Conservation (phyloP, 2,797 vertebrate genomes). For the Microcaecilia unicolor region DNA sequence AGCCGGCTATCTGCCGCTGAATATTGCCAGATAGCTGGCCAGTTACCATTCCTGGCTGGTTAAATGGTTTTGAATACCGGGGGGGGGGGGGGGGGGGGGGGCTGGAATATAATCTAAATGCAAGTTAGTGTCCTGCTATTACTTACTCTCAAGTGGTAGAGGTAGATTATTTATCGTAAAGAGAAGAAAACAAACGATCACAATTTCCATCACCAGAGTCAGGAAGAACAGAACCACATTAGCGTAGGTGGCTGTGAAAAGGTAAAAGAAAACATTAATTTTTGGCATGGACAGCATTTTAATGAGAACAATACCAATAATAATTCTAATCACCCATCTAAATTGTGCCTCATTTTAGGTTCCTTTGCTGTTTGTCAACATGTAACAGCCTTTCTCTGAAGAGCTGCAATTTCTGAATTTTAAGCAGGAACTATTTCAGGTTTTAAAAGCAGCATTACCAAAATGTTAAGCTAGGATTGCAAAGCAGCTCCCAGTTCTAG, state of each 20-base stretch:
- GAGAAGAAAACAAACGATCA: conserved; percentile 71
- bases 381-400: neutral
- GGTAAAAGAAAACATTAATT: conserved; percentile 2
- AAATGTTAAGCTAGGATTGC: too few relatives aligned
- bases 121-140: too few relatives aligned
- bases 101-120: too few relatives aligned
- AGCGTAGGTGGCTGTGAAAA: conserved; percentile 55
- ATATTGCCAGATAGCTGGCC: too few relatives aligned
- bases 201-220: conserved; percentile 65
- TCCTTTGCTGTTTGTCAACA: neutral
- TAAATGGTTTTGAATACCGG: too few relatives aligned
- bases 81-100: too few relatives aligned
- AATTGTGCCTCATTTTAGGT: neutral
- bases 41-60: too few relatives aligned
- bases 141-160: conserved; percentile 68
- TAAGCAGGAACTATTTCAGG: conserved; percentile 5
- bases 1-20: too few relatives aligned
- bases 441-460: conserved; percentile 1
- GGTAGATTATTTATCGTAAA: conserved; percentile 64
- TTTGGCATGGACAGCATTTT: neutral
- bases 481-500: too few relatives aligned
- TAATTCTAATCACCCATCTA: neutral
- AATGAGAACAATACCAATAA: neutral
- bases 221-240: conserved; percentile 64
- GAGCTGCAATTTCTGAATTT: neutral